Conservation (phyloP, 2,888 invertebrate species). For the Tipula helvola region DNA sequence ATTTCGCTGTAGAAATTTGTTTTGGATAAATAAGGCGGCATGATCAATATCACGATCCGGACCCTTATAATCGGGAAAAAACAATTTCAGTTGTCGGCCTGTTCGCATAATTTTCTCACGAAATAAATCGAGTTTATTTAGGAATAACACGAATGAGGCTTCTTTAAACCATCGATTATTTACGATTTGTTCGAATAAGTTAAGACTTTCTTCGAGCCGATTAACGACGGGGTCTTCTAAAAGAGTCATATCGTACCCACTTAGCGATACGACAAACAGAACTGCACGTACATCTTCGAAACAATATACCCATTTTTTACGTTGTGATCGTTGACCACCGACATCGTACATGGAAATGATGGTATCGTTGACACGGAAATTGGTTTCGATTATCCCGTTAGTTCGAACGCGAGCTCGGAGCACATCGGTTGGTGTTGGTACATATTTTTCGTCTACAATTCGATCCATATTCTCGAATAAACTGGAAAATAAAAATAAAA, state of each 20-base stretch:
- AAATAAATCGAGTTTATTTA: constrained; percentile 53
- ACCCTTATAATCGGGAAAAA: constrained; percentile 47
- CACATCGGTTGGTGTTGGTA: constrained; percentile 50
- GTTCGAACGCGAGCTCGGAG: constrained; percentile 48
- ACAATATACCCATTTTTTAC: constrained; percentile 54
- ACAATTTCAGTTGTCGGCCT: constrained; percentile 44
- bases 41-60: constrained; percentile 48
- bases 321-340: constrained; percentile 50
- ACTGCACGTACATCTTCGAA: constrained; percentile 52
- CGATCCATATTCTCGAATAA: constrained; percentile 55
- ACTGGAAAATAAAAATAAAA: constrained; percentile 26
- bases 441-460: constrained; percentile 47
- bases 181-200: constrained; percentile 48
- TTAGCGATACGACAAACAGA: constrained; percentile 49
- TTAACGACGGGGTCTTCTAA: constrained; percentile 48
- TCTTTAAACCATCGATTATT: constrained; percentile 50
- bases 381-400: constrained; percentile 53
- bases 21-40: constrained; percentile 49
- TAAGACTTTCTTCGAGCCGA: constrained; percentile 48
- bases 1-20: constrained; percentile 44
- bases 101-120: constrained; percentile 50
- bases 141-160: constrained; percentile 47
- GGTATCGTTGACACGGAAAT: constrained; percentile 46
- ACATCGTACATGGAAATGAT: constrained; percentile 51
- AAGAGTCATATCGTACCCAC: constrained; percentile 53